Percentiles rank a stretch among this genome's conserved stretches.
Evolutionary conservation across 2,888 invertebrate genomes (phyloP).

Genomic region (Tinea trinotella): DNA sequence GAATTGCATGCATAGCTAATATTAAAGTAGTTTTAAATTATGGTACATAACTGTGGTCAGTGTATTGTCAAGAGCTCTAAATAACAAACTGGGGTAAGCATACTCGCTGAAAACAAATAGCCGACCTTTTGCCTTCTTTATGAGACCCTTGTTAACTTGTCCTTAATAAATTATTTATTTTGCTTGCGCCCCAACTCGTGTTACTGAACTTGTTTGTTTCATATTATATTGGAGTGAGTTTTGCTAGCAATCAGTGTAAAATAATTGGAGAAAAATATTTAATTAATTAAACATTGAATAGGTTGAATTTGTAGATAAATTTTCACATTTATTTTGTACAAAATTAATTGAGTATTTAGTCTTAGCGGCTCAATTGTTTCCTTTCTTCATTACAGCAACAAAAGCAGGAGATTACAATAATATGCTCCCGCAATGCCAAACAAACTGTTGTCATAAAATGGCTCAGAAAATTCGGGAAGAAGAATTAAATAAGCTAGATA

Average conservation of each 20-base stretch:
- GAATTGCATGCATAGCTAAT: too few species aligned
- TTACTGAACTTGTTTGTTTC: slow-evolving; percentile 40
- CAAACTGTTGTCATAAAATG: slow-evolving; percentile 29
- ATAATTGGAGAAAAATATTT: slow-evolving; percentile 31
- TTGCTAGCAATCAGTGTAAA: neutral
- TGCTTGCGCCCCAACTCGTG: slow-evolving; percentile 30
- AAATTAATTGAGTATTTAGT: slow-evolving; percentile 31
- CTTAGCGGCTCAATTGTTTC: slow-evolving; percentile 29
- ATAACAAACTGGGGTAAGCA: slow-evolving; percentile 62
- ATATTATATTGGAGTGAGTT: slow-evolving; percentile 23
- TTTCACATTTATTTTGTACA: too few species aligned
- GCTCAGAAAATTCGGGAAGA: slow-evolving; percentile 10
- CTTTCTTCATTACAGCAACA: slow-evolving; percentile 29
- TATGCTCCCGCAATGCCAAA: slow-evolving; percentile 34
- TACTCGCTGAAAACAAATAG: slow-evolving; percentile 66
- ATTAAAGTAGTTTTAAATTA: too few species aligned
- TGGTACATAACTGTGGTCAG: slow-evolving; percentile 6
- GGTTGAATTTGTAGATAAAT: too few species aligned
- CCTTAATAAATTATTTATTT: slow-evolving; percentile 71
- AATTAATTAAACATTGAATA: too few species aligned
- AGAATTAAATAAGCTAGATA: slow-evolving; percentile 29
- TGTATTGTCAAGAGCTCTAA: slow-evolving; percentile 43
- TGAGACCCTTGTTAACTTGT: slow-evolving; percentile 71
- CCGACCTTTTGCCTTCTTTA: slow-evolving; percentile 71
- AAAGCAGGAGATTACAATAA: slow-evolving; percentile 38